Percentiles rank a stretch among this genome's conserved stretches.
Evolutionary conservation across 2,888 invertebrate genomes (phyloP).

Genomic region (Cryptophagus acutangulus): DNA sequence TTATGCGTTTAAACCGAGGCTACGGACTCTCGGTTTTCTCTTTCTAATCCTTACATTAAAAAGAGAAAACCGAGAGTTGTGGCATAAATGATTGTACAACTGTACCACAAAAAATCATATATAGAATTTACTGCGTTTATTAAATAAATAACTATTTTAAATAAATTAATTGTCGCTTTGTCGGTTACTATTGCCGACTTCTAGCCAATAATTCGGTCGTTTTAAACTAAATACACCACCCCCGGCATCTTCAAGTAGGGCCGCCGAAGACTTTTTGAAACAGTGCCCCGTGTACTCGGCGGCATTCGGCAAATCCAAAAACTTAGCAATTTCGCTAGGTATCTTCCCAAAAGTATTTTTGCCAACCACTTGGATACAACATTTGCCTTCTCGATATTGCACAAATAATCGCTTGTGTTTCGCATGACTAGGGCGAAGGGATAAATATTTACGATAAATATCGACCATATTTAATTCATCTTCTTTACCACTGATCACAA

Average conservation of each 20-base stretch:
- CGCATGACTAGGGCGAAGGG: constrained; percentile 12
- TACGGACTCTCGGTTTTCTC: no score
- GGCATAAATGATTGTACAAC: no score
- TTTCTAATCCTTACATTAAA: no score
- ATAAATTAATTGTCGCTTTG: no score
- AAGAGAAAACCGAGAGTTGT: no score
- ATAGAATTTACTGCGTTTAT: no score
- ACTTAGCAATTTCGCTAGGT: constrained; percentile 7
- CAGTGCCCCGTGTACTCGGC: neutral
- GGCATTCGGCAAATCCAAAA: neutral
- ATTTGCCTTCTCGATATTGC: constrained; percentile 11
- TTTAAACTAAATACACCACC: no score
- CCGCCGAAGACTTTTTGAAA: neutral
- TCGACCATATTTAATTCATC: constrained; percentile 7
- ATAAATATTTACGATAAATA: constrained; percentile 14
- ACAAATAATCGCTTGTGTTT: constrained; percentile 11
- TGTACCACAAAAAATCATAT: no score
- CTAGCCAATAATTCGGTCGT: no score
- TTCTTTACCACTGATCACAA: constrained; percentile 14
- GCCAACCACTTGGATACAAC: constrained; percentile 8
- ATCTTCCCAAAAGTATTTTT: constrained; percentile 8
- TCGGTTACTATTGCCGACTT: no score
- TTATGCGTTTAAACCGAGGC: no score
- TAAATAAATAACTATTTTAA: no score
- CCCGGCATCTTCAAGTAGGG: neutral